A percentile compares a stretch with the other conserved stretches of the same genome.
Conservation (phyloP, 2,888 invertebrate genomes). For the Perizoma flavofasciatum region DNA sequence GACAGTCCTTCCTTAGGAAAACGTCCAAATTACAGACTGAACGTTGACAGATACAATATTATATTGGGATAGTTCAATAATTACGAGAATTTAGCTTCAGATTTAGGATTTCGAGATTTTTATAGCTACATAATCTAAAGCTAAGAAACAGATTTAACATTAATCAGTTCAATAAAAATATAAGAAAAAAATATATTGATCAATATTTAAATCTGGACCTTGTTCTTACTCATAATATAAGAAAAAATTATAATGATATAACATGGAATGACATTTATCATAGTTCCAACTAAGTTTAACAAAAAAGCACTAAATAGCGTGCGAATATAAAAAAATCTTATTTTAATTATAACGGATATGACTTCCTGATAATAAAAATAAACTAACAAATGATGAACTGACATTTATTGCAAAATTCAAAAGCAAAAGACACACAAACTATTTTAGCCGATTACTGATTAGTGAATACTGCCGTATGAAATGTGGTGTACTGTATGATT, state of each 20-base stretch:
- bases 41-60: no score
- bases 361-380: neutral
- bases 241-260: neutral
- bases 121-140: no score
- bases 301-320: neutral
- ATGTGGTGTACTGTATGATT: no score
- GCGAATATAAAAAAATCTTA: slow-evolving; percentile 7
- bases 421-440: no score
- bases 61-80: no score
- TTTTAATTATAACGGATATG: slow-evolving; percentile 18
- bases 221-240: neutral
- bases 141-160: no score
- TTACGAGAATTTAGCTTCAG: no score
- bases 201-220: neutral
- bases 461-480: no score
- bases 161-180: neutral
- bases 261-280: neutral
- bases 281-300: neutral
- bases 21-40: no score
- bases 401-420: neutral
- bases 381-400: neutral
- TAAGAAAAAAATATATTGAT: neutral
- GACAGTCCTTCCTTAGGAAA: no score
- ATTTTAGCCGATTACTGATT: no score
- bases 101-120: no score